phyloP scores from a whole-genome alignment of 1,140 invertebrate species.

The Aradophagus sp. region DNA sequence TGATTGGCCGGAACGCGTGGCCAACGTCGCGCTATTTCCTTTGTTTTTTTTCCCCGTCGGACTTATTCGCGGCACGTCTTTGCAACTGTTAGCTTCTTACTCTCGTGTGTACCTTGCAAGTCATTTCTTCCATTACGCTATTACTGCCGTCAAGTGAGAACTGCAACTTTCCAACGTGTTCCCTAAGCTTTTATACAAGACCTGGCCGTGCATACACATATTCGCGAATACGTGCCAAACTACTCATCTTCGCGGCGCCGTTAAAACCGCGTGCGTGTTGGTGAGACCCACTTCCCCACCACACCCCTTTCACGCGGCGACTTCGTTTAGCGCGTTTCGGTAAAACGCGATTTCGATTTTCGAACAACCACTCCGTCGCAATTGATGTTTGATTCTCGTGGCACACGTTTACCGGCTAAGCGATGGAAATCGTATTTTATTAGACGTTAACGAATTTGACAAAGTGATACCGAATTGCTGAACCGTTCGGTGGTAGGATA shows the following conservation, averaged over 20 bases:
- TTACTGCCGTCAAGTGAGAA: conserved; percentile 66
- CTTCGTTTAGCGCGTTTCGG: conserved; percentile 11
- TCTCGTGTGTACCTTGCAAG: conserved; percentile 64
- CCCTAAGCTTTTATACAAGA: conserved; percentile 70
- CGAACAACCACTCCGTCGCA: conserved; percentile 30
- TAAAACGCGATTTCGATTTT: conserved; percentile 37
- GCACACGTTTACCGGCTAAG: neutral
- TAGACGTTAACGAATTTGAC: conserved; percentile 10
- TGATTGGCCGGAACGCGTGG: too few relatives aligned
- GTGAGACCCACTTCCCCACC: conserved; percentile 43
- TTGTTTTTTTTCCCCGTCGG: too few relatives aligned
- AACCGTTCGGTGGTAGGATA: too few relatives aligned
- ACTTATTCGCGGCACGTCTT: conserved; percentile 1
- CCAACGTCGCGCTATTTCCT: neutral
- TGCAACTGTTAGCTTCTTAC: conserved; percentile 16
- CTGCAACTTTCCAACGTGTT: conserved; percentile 68
- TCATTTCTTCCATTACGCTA: conserved; percentile 65
- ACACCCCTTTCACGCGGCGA: conserved; percentile 17
- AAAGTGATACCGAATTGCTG: too few relatives aligned
- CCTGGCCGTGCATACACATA: conserved; percentile 50
- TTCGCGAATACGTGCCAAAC: conserved; percentile 44
- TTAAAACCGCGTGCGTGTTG: conserved; percentile 33
- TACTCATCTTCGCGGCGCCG: conserved; percentile 50
- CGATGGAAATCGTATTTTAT: conserved; percentile 19
- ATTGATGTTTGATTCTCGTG: conserved; percentile 33